Evolutionary conservation across 2,797 vertebrate genomes (phyloP).

Genomic region (Tympanoctomys barrerae): DNA sequence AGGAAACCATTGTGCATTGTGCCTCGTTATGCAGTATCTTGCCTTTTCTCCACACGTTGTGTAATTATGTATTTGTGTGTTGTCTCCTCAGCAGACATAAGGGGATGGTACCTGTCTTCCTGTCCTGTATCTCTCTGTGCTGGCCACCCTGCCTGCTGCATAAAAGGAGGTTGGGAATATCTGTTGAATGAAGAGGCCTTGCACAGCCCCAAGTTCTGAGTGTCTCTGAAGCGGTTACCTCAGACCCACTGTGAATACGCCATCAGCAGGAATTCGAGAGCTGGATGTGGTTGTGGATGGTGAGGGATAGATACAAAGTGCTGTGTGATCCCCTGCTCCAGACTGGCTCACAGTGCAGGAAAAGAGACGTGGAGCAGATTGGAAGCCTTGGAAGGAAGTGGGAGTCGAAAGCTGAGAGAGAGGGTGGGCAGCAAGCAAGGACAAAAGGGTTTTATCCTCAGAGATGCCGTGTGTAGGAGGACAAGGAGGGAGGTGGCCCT

Average conservation of each 20-base stretch:
- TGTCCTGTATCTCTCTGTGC: background rate
- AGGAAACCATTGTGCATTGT: background rate
- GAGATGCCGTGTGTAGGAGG: too few relatives aligned
- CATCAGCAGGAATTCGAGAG: background rate
- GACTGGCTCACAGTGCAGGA: background rate
- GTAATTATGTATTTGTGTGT: background rate
- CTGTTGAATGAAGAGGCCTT: conserved; percentile 8
- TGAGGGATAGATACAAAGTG: background rate
- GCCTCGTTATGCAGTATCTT: background rate
- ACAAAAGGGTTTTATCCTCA: background rate
- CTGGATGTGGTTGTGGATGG: background rate
- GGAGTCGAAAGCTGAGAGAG: background rate
- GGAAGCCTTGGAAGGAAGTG: background rate
- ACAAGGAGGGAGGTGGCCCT: too few relatives aligned
- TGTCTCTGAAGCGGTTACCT: background rate
- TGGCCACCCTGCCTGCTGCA: background rate
- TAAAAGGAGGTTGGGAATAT: background rate
- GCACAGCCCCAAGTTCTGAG: background rate
- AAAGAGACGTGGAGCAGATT: background rate
- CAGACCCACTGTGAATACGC: background rate
- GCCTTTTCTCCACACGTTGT: background rate
- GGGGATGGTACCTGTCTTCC: background rate
- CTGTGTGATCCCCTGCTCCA: background rate
- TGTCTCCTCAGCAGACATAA: background rate
- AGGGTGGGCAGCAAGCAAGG: too few relatives aligned